phyloP scores from a whole-genome alignment of 2,113 vertebrate species.

The Nothoprocta pentlandii region DNA sequence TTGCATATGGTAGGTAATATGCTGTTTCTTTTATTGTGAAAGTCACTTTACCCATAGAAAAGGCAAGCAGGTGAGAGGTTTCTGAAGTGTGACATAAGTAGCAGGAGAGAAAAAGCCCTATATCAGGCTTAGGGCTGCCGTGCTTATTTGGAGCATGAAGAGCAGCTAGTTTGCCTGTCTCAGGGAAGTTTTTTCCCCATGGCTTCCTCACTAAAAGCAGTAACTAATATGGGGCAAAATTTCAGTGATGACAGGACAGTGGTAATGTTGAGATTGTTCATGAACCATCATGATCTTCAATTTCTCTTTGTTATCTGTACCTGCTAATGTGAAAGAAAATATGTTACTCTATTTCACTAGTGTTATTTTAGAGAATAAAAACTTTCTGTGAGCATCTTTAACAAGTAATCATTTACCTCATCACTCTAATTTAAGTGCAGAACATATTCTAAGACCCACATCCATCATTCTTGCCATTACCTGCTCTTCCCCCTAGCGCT shows the following conservation, averaged over 20 bases:
- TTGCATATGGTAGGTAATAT: constrained; percentile 18
- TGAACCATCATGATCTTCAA: background rate
- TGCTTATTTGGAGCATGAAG: background rate
- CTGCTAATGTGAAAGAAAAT: background rate
- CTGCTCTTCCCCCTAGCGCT: background rate
- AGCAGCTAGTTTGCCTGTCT: background rate
- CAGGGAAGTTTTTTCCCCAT: background rate
- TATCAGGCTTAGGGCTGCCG: background rate
- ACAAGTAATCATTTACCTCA: background rate
- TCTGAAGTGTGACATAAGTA: background rate
- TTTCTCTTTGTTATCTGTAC: background rate
- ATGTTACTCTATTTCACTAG: background rate
- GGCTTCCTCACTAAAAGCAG: background rate
- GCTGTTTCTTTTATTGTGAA: background rate
- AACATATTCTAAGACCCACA: background rate
- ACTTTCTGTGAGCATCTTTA: background rate
- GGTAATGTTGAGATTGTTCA: background rate
- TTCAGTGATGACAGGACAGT: background rate
- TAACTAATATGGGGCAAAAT: background rate
- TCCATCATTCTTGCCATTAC: background rate
- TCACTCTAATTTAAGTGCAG: background rate
- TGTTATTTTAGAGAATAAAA: background rate
- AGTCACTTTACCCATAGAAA: background rate
- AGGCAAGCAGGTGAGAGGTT: background rate
- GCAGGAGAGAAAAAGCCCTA: background rate